Percentiles rank a stretch among this genome's conserved stretches.
phyloP scores from a whole-genome alignment of 1,140 invertebrate species.

The Eumaeus atala region DNA sequence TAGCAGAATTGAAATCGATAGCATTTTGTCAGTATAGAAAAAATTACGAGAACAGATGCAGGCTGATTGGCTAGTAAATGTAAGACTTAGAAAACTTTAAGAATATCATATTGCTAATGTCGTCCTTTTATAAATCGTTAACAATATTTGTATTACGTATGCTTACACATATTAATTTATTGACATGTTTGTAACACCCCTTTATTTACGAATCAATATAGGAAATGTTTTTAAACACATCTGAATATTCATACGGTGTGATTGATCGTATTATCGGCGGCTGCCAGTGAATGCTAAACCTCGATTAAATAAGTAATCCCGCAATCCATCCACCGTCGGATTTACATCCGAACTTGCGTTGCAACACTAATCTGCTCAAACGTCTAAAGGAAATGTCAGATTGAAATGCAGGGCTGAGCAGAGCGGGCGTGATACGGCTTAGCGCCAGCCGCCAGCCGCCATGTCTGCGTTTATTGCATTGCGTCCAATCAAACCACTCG shows the following conservation, averaged over 20 bases:
- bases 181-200: not conserved
- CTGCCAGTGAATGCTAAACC: slow-evolving; percentile 48
- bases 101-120: too few species aligned
- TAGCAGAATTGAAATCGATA: too few species aligned
- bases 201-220: not conserved
- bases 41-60: too few species aligned
- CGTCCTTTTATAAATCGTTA: too few species aligned
- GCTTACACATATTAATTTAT: too few species aligned
- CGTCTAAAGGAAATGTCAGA: slow-evolving; percentile 73
- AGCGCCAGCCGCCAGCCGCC: slow-evolving; percentile 27
- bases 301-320: slow-evolving; percentile 64
- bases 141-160: not conserved
- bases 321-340: slow-evolving; percentile 64
- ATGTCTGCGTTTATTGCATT: not conserved
- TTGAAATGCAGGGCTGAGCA: slow-evolving; percentile 61
- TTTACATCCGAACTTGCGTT: slow-evolving; percentile 64
- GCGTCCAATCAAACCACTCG: slow-evolving; percentile 24
- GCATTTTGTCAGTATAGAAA: too few species aligned
- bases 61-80: too few species aligned
- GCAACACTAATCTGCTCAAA: slow-evolving; percentile 71
- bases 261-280: slow-evolving; percentile 33
- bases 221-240: slow-evolving; percentile 7
- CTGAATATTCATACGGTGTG: slow-evolving; percentile 1
- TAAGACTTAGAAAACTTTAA: too few species aligned
- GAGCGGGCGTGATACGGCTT: slow-evolving; percentile 60